Evolutionary conservation across 2,888 invertebrate genomes (phyloP).

Genomic region (Microctonus hyperodae): DNA sequence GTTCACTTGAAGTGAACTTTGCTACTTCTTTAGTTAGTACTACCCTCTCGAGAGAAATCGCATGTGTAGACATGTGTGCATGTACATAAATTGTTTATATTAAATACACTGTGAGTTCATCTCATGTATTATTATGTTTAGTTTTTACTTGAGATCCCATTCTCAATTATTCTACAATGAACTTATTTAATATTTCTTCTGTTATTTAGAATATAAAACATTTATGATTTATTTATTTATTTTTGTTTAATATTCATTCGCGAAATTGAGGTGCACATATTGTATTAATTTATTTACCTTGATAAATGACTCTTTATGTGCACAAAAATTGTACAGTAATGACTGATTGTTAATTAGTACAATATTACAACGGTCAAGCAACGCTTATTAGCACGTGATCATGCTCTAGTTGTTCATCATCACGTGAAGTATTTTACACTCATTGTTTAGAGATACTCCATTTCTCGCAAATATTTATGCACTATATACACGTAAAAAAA

Average conservation of each 20-base stretch:
- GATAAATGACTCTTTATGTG: constrained; percentile 17
- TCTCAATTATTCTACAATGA: too few relatives aligned
- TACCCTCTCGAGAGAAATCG: constrained; percentile 1
- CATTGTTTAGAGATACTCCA: constrained; percentile 31
- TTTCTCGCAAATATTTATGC: constrained; percentile 23
- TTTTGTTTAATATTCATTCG: too few relatives aligned
- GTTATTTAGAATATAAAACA: too few relatives aligned
- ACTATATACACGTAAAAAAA: too few relatives aligned
- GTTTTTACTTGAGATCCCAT: too few relatives aligned
- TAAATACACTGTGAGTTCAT: background rate
- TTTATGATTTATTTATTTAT: too few relatives aligned
- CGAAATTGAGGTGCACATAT: too few relatives aligned
- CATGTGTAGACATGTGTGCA: too few relatives aligned
- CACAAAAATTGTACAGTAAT: constrained; percentile 22
- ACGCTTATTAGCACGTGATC: constrained; percentile 59
- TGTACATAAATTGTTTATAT: too few relatives aligned
- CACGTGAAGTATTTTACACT: constrained; percentile 40
- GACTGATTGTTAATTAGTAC: constrained; percentile 53
- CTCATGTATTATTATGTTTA: too few relatives aligned
- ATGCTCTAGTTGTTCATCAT: constrained; percentile 59
- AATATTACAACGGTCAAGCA: constrained; percentile 53
- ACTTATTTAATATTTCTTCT: too few relatives aligned
- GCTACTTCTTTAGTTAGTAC: constrained; percentile 10
- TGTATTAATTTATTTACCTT: background rate
- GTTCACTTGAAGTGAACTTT: constrained; percentile 5